phyloP scores from a whole-genome alignment of 2,113 vertebrate species.

The Rhadina sibilatrix region DNA sequence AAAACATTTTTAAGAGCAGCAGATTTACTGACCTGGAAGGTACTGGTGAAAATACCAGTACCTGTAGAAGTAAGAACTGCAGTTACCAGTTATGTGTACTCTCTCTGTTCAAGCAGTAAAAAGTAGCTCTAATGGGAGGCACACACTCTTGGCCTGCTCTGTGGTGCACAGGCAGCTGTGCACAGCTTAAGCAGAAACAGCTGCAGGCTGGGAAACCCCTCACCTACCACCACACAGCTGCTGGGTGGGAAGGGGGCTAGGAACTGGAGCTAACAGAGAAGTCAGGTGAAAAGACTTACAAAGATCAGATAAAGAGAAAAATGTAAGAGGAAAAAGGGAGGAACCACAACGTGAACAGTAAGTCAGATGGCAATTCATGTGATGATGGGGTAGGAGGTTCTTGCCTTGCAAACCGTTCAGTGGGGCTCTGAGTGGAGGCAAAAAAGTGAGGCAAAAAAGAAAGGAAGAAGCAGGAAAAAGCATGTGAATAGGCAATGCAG shows the following conservation, averaged over 20 bases:
- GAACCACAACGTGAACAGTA: not conserved
- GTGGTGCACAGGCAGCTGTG: not conserved
- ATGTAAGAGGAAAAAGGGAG: not conserved
- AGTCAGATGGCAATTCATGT: not conserved
- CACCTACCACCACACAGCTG: not conserved
- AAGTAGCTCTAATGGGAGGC: not conserved
- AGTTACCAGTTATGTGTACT: not conserved
- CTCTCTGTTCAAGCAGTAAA: not conserved
- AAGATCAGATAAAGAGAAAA: not conserved
- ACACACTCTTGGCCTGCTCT: not conserved
- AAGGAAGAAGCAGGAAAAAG: not conserved
- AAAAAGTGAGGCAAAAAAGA: too few relatives aligned
- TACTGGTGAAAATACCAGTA: not conserved
- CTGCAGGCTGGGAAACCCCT: not conserved
- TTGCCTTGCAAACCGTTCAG: not conserved
- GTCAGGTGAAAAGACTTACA: not conserved
- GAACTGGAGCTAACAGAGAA: not conserved
- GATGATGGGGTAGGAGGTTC: not conserved
- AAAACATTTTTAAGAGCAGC: not conserved
- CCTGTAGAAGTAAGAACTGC: not conserved
- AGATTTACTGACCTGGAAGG: not conserved
- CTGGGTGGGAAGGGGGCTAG: not conserved
- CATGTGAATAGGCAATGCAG: not conserved
- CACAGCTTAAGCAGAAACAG: not conserved
- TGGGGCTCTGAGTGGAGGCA: not conserved